Evolutionary conservation across 2,888 invertebrate genomes (phyloP), one percentile per base, ranked within the genome.

Genomic region (Orthosia cruda): DNA sequence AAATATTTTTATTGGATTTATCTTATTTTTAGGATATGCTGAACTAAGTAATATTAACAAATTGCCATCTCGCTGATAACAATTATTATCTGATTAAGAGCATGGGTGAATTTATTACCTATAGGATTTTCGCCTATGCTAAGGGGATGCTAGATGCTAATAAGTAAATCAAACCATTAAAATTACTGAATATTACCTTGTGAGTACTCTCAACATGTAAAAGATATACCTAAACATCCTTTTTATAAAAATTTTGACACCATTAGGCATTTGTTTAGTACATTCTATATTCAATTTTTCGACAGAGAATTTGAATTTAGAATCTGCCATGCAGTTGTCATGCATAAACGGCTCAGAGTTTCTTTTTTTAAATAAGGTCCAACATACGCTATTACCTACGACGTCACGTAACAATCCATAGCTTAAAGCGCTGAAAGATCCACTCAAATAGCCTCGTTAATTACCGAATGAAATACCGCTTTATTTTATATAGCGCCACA

Each of bases 381-480:
- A 40, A 54, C 67, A 77, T 40, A 23, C 15, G 26, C 40, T 20
- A 32, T 65, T 45, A 71, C 16, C 54, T 49, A 59, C 15, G 57
- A 63, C 26, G 7, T 47, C 16, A 58, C 2, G 63, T 71, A 45
- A 65, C 69, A 84, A 65, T 47, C 62, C 76, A 57, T 67, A 66
- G 63, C 65, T 68, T 74, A n/a, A 80, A 72, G 59, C 72, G 63
- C 77, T 75, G 68, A 73, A 87, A 80, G 65, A 79, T 81, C 70
- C 63, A 76, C 61, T 77, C 81, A 83, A 85, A 85, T 68, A 65
- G 62, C 55, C 64, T 73, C 77, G 81, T 86, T 88, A 85, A 86
- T 81, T 78, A 83, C 70, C 63, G 70, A 59, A 78, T 80, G 84
- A 85, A 86, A 76, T 74, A 66, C 49, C 66, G 77, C 80, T 85